phyloP scores from a whole-genome alignment of 2,888 invertebrate species.

The Pyrochroa serraticornis region DNA sequence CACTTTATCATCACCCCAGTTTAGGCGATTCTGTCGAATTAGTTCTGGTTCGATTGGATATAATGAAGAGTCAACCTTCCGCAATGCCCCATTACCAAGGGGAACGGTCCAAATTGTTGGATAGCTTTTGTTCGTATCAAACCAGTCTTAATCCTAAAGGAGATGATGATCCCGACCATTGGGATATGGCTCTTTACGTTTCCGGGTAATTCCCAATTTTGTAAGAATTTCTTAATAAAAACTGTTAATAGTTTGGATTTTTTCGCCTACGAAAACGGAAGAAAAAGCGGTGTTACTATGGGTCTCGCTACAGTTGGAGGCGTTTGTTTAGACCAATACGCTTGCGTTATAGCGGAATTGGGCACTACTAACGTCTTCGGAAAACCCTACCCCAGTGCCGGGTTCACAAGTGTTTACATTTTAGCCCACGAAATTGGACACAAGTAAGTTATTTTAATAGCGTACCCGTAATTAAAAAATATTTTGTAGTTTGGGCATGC shows the following conservation, averaged over 20 bases:
- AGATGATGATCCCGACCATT: slow-evolving; percentile 76
- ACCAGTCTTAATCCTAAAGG: slow-evolving; percentile 68
- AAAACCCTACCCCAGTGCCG: slow-evolving; percentile 81
- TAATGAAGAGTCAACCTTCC: slow-evolving; percentile 70
- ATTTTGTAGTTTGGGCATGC: slow-evolving; percentile 73
- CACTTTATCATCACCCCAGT: slow-evolving; percentile 78
- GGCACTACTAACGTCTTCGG: slow-evolving; percentile 75
- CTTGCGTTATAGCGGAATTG: slow-evolving; percentile 80
- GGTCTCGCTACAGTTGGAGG: slow-evolving; percentile 82
- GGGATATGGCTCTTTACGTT: slow-evolving; percentile 80
- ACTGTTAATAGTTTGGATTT: slow-evolving; percentile 68
- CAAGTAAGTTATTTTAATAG: slow-evolving; percentile 64
- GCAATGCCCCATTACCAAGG: slow-evolving; percentile 68
- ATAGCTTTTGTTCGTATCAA: slow-evolving; percentile 77
- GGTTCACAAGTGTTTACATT: slow-evolving; percentile 83
- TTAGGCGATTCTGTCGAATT: slow-evolving; percentile 70
- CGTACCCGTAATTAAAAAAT: background rate
- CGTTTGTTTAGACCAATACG: slow-evolving; percentile 73
- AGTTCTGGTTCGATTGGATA: slow-evolving; percentile 72
- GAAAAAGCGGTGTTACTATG: slow-evolving; percentile 77
- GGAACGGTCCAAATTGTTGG: slow-evolving; percentile 71
- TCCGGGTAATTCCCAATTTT: slow-evolving; percentile 65
- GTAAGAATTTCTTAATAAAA: background rate
- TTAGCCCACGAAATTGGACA: slow-evolving; percentile 85
- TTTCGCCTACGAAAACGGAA: slow-evolving; percentile 72